phyloP scores from a whole-genome alignment of 2,888 invertebrate genomes.

The Lasioglossum oenotherae region DNA sequence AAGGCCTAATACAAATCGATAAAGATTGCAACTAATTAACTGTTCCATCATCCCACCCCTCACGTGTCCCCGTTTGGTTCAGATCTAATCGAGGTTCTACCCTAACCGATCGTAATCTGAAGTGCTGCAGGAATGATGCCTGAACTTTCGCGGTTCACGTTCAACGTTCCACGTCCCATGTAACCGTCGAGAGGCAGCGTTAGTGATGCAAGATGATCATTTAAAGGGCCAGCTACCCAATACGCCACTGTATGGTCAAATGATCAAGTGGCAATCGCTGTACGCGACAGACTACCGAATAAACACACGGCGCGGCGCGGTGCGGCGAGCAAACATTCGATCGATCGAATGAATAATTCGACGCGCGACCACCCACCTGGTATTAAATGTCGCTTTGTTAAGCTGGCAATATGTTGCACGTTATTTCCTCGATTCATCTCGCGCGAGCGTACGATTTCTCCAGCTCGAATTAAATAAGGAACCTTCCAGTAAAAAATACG shows the following conservation, averaged over 20 bases:
- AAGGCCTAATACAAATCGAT: too few relatives aligned
- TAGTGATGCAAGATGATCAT: constrained; percentile 48
- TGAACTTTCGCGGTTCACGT: constrained; percentile 30
- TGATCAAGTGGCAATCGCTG: constrained; percentile 26
- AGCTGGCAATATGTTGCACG: neutral
- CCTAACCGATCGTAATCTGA: neutral
- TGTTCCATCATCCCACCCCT: neutral
- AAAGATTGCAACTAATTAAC: neutral
- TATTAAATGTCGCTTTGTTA: neutral
- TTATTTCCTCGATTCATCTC: constrained; percentile 3
- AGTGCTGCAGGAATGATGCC: neutral
- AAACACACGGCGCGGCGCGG: neutral
- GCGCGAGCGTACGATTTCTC: neutral
- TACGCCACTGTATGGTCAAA: constrained; percentile 22
- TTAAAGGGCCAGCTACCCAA: constrained; percentile 26
- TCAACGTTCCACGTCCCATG: constrained; percentile 26
- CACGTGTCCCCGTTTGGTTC: neutral
- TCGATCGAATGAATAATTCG: constrained; percentile 41
- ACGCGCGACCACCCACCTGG: neutral
- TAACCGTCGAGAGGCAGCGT: constrained; percentile 11
- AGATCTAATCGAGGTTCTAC: neutral
- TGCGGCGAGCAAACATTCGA: constrained; percentile 30
- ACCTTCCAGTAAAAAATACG: too few relatives aligned
- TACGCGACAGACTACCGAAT: neutral
- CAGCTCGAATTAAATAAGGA: neutral